These are phyloP conservation scores for Atrina japonica DNA, from an alignment of 2,888 invertebrate genomes.

Conservation along the genomic window DNA sequence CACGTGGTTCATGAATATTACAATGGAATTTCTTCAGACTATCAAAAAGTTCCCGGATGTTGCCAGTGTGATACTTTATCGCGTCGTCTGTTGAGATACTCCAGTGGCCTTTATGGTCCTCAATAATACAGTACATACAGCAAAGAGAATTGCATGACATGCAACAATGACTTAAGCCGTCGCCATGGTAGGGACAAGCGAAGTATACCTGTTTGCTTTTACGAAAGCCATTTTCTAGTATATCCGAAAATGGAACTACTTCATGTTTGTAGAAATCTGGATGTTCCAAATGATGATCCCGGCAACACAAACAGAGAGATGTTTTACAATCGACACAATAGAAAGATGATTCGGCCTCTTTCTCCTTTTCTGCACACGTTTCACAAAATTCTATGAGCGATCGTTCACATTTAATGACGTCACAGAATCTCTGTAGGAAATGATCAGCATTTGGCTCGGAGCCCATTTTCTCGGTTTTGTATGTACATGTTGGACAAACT, in stretches of 20 bases:
- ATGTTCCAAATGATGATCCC: neutral
- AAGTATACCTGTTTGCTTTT: neutral
- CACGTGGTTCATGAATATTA: neutral
- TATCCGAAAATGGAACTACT: slow-evolving; percentile 2
- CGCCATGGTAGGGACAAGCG: neutral
- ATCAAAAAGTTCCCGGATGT: neutral
- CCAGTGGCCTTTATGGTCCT: slow-evolving; percentile 10
- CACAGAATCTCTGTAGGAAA: slow-evolving; percentile 12
- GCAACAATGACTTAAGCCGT: slow-evolving; percentile 1
- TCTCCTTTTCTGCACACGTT: neutral
- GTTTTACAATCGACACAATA: slow-evolving; percentile 7
- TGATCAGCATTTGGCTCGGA: neutral
- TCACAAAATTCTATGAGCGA: neutral
- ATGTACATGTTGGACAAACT: neutral
- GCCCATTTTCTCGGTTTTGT: neutral
- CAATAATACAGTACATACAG: slow-evolving; percentile 5
- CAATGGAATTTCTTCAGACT: neutral
- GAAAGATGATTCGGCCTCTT: neutral
- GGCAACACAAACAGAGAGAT: slow-evolving; percentile 1
- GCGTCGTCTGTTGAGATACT: neutral
- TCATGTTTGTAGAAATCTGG: neutral
- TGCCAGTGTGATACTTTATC: neutral
- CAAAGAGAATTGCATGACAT: slow-evolving; percentile 3
- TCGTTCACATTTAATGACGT: slow-evolving; percentile 11
- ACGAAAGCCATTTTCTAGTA: slow-evolving; percentile 12